A percentile compares a stretch with the other conserved stretches of the same genome.
Conservation (phyloP, 1,140 invertebrate species). For the Drosophila varians region DNA sequence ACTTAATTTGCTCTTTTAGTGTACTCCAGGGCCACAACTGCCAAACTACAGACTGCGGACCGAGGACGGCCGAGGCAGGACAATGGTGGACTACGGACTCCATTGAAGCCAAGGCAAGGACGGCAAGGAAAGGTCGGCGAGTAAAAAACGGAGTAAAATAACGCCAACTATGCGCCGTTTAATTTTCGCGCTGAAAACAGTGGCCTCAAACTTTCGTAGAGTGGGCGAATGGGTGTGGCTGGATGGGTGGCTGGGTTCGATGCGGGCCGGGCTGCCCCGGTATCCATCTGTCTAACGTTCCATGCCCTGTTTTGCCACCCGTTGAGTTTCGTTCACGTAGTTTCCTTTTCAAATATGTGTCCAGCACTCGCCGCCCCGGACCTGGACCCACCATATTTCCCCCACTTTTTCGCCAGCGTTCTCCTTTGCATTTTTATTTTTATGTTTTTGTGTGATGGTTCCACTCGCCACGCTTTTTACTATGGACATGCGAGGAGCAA, state of each 20-base stretch:
- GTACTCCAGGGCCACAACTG: conserved; percentile 66
- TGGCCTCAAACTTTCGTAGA: not conserved
- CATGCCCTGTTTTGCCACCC: conserved; percentile 60
- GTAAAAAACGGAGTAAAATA: conserved; percentile 32
- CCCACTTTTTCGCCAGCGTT: conserved; percentile 9
- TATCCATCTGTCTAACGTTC: conserved; percentile 50
- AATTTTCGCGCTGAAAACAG: conserved; percentile 64
- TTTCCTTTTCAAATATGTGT: conserved; percentile 81
- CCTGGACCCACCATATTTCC: conserved; percentile 6
- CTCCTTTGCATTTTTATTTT: conserved; percentile 8
- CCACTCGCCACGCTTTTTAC: conserved; percentile 52
- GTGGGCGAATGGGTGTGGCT: conserved; percentile 16
- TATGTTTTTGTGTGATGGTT: conserved; percentile 24
- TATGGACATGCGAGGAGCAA: conserved; percentile 54
- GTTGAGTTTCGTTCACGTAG: conserved; percentile 70
- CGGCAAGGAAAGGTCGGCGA: conserved; percentile 22
- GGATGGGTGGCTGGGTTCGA: conserved; percentile 10
- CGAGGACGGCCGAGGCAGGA: conserved; percentile 13
- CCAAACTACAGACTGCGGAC: conserved; percentile 31
- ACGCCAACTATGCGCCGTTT: conserved; percentile 69
- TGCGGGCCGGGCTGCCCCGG: conserved; percentile 1
- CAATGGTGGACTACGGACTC: conserved; percentile 20
- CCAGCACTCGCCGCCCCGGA: conserved; percentile 62
- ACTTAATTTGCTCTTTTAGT: conserved; percentile 82
- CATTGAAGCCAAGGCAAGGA: conserved; percentile 41